Percentiles rank a stretch among this genome's conserved stretches.
These are phyloP conservation scores for Choristoneura fumiferana DNA, from an alignment of 1,140 invertebrate species.

Conservation along the genomic window DNA sequence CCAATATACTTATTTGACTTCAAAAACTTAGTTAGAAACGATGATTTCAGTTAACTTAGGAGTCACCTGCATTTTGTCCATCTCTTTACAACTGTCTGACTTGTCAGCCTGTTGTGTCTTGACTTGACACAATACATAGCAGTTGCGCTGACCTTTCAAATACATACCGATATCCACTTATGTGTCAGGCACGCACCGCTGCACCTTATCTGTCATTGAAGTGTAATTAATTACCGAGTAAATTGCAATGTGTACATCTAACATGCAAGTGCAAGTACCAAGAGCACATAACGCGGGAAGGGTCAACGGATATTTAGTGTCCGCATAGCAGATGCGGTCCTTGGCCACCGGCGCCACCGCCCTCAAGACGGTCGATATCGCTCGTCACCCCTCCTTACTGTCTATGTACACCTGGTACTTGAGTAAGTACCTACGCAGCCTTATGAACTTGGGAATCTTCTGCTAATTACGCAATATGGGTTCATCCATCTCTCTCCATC, in stretches of 20 bases:
- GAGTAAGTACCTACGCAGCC: conserved; percentile 25
- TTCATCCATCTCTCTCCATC: too few relatives aligned
- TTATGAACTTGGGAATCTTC: background rate
- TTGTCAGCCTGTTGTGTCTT: background rate
- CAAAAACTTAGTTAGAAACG: too few relatives aligned
- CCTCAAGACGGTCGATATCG: conserved; percentile 73
- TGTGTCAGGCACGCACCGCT: conserved; percentile 42
- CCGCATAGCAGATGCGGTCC: conserved; percentile 73
- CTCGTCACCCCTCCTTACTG: conserved; percentile 65
- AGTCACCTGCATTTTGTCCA: too few relatives aligned
- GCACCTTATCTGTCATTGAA: conserved; percentile 69
- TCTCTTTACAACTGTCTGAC: too few relatives aligned
- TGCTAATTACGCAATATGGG: background rate
- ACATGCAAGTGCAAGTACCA: conserved; percentile 33
- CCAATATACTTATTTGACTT: too few relatives aligned
- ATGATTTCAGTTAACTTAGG: too few relatives aligned
- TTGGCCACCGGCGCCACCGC: conserved; percentile 69
- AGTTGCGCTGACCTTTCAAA: conserved; percentile 9
- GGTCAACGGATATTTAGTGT: conserved; percentile 73
- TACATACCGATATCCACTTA: conserved; percentile 30
- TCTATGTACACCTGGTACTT: conserved; percentile 66
- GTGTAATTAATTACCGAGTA: conserved; percentile 67
- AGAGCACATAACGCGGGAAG: conserved; percentile 57
- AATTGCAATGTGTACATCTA: conserved; percentile 55
- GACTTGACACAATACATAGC: background rate